phyloP scores from a whole-genome alignment of 2,797 vertebrate genomes.

The Synaphobranchus kaupii region DNA sequence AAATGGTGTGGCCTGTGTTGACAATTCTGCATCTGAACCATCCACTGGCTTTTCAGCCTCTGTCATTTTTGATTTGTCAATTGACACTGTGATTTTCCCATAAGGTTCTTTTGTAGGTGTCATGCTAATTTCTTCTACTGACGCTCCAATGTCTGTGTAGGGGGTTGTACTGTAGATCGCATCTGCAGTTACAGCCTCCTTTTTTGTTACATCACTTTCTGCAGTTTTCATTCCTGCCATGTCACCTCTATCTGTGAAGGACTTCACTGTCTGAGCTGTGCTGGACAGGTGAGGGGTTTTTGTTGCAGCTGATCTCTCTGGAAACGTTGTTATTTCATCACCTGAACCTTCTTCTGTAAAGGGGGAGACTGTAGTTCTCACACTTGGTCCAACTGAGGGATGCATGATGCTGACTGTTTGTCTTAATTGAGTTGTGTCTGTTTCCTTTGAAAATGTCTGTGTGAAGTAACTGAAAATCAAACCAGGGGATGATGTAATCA shows the following conservation, averaged over 20 bases:
- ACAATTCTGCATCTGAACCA: slow-evolving; percentile 31
- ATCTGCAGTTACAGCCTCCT: background rate
- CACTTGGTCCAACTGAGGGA: background rate
- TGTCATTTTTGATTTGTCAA: slow-evolving; percentile 64
- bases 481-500: background rate
- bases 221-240: background rate
- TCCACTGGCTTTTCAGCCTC: slow-evolving; percentile 41
- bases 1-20: slow-evolving; percentile 30
- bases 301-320: background rate
- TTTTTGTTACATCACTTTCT: background rate
- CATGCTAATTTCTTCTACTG: background rate
- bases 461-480: background rate
- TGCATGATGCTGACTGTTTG: background rate
- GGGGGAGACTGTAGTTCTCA: background rate
- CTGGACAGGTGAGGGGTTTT: background rate
- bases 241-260: background rate
- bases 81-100: slow-evolving; percentile 48
- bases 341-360: slow-evolving; percentile 15
- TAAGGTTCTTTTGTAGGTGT: slow-evolving; percentile 41
- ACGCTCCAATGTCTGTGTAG: background rate
- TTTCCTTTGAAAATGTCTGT: background rate
- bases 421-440: background rate
- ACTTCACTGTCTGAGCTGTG: background rate
- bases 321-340: slow-evolving; percentile 31
- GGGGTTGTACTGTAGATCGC: background rate